These are phyloP conservation scores for Epinephelus cyanopodus DNA, from an alignment of 2,113 vertebrate genomes.

Conservation along the genomic window DNA sequence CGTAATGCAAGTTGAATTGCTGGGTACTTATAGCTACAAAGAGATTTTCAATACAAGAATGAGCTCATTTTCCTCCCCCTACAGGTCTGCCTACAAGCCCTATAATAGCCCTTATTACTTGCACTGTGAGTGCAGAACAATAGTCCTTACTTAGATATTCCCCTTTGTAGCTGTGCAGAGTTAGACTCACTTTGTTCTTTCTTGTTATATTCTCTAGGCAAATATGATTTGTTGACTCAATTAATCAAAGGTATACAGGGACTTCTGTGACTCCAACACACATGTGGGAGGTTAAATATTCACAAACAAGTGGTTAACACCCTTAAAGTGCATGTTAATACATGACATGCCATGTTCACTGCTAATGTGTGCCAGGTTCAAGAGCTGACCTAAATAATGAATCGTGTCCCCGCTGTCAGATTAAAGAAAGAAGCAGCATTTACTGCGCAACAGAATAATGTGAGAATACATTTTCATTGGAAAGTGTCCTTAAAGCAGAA, in stretches of 20 bases:
- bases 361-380: slow-evolving; percentile 43
- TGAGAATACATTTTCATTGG: slow-evolving; percentile 10
- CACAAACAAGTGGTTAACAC: slow-evolving; percentile 61
- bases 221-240: slow-evolving; percentile 43
- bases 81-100: slow-evolving; percentile 51
- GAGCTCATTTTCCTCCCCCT: slow-evolving; percentile 54
- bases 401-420: slow-evolving; percentile 39
- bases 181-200: slow-evolving; percentile 44
- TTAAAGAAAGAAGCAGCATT: slow-evolving; percentile 11
- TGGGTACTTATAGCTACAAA: slow-evolving; percentile 51
- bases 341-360: slow-evolving; percentile 50
- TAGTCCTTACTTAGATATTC: slow-evolving; percentile 50
- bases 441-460: background rate
- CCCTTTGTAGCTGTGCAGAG: slow-evolving; percentile 36
- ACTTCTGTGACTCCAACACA: slow-evolving; percentile 22
- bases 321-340: slow-evolving; percentile 59
- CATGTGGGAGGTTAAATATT: slow-evolving; percentile 56
- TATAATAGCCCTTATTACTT: slow-evolving; percentile 65
- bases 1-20: slow-evolving; percentile 38
- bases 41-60: slow-evolving; percentile 49
- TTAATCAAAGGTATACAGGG: slow-evolving; percentile 50
- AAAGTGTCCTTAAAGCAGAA: slow-evolving; percentile 27
- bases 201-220: slow-evolving; percentile 27
- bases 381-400: slow-evolving; percentile 60
- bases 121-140: slow-evolving; percentile 62